These are phyloP conservation scores for Crocodylus rhombifer DNA, from an alignment of 2,797 vertebrate species.

Conservation along the genomic window DNA sequence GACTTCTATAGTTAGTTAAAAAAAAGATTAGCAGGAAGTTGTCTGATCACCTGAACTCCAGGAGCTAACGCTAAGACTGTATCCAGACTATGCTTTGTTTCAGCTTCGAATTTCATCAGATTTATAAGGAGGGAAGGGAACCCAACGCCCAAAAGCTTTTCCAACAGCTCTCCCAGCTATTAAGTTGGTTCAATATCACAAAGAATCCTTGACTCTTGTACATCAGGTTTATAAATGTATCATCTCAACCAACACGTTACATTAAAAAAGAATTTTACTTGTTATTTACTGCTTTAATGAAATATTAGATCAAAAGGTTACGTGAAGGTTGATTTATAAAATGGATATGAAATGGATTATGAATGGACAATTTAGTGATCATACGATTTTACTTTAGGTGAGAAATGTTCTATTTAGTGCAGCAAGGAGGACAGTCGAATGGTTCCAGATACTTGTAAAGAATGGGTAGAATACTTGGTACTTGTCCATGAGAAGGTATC, in stretches of 20 bases:
- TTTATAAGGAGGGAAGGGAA: too few species aligned
- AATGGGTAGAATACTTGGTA: background rate
- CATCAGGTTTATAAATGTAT: background rate
- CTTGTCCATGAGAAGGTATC: background rate
- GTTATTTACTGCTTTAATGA: background rate
- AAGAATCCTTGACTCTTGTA: background rate
- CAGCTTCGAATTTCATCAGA: background rate
- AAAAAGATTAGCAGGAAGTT: background rate
- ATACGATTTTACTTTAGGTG: background rate
- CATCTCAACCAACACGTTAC: rapidly evolving
- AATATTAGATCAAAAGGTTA: background rate
- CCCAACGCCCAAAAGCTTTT: too few species aligned
- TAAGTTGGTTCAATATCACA: too few species aligned
- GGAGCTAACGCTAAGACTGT: background rate
- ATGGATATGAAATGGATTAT: rapidly evolving
- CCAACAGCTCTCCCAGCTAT: too few species aligned
- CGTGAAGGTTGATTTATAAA: background rate
- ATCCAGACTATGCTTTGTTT: background rate
- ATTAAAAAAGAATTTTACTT: rapidly evolving
- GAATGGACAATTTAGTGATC: background rate
- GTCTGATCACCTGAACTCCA: background rate
- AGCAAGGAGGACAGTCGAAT: background rate
- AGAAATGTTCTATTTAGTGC: rapidly evolving
- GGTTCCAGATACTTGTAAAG: too few species aligned
- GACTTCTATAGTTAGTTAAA: background rate